Base-by-base conservation (phyloP, 2,797 vertebrate species). In the Propithecus perrieri region DNA sequence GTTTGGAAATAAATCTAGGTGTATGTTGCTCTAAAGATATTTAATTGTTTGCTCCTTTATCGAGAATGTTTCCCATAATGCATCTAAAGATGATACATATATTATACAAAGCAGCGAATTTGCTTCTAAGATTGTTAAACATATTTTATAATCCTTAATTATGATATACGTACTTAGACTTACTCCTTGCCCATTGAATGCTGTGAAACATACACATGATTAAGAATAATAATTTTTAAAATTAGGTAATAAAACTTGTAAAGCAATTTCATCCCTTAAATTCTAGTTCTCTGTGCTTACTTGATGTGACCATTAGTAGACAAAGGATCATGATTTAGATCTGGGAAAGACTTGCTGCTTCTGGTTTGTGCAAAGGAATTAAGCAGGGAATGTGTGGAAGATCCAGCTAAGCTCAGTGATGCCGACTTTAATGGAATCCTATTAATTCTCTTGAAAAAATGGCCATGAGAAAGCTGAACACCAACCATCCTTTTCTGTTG, bases 111-210 rank as follows among this genome's bases (percentile, higher is more conserved):
- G 12, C 11, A 86, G 1, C 9, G 41, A 10, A 3, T 83, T 75
- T 95, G 5, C 0, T 86, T 79, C n/a, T 78, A 89, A 91, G 81
- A 55, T n/a, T 41, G 20, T 89, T 76, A 79, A 65, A 18, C 28
- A 15, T 75, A n/a, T 81, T 90, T 94, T 94, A 38, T 65, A 91
- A 75, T 83, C 59, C 14, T 78, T 59, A 93, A n/a, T 63, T 94
- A n/a, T 24, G 15, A 1, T 4, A 50, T 57, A 79, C 3, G 35
- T 71, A 72, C 55, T 61, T 92, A 61, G 48, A 83, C 18, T 76
- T 86, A 48, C 28, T 48, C 35, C 43, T 84, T 74, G 33, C 28
- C 35, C 8, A 38, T 0, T 50, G 30, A 69, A 81, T 76, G 38
- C 50, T 94, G 12, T 65, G 46, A 79, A 78, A 69, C 13, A 59